Conservation (phyloP, 2,797 vertebrate genomes). For the Bovichtus diacanthus region DNA sequence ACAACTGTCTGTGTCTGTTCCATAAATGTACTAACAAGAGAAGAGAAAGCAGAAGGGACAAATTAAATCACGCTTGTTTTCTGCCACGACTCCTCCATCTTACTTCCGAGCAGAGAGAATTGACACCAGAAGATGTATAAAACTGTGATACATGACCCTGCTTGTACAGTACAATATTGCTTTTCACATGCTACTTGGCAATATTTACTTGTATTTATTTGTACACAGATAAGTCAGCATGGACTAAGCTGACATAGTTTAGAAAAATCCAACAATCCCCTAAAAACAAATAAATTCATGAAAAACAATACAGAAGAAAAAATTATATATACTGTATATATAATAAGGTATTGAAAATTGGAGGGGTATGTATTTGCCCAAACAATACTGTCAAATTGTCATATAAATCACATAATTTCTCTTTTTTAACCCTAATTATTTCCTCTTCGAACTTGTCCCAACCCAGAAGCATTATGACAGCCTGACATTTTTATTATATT, state of each 20-base stretch:
- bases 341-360: too few relatives aligned
- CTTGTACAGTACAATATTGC: too few relatives aligned
- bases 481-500: constrained; percentile 16
- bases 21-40: constrained; percentile 38
- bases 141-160: not conserved
- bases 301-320: too few relatives aligned
- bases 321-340: too few relatives aligned
- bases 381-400: not conserved
- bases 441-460: not conserved
- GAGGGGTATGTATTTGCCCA: too few relatives aligned
- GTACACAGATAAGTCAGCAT: too few relatives aligned
- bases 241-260: too few relatives aligned
- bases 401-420: not conserved
- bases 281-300: too few relatives aligned
- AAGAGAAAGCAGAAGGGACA: constrained; percentile 20
- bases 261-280: too few relatives aligned
- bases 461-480: constrained; percentile 2
- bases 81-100: not conserved
- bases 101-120: not conserved
- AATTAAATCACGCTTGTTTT: constrained; percentile 31
- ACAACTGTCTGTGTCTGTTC: constrained; percentile 32
- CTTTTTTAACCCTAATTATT: not conserved
- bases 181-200: not conserved
- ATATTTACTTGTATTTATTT: too few relatives aligned
- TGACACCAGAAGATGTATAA: constrained; percentile 21